Percentiles rank a stretch among this genome's conserved stretches.
These are phyloP conservation scores for Drosophila tropicalis DNA, from an alignment of 1,140 invertebrate species.

Conservation along the genomic window DNA sequence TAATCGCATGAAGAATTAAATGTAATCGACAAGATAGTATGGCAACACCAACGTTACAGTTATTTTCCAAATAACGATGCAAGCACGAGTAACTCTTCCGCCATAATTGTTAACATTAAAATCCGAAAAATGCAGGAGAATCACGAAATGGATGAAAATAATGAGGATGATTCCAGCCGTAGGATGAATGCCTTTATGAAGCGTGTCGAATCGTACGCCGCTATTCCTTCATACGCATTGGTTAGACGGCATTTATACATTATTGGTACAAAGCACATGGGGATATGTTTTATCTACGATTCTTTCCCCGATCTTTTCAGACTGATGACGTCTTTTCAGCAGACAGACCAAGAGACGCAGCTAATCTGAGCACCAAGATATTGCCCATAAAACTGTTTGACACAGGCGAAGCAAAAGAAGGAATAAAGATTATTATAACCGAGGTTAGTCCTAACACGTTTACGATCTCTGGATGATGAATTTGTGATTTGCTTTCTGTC, in stretches of 20 bases:
- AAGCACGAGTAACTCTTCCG: neutral
- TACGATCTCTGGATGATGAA: neutral
- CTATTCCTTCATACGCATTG: slow-evolving; percentile 30
- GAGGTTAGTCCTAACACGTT: slow-evolving; percentile 16
- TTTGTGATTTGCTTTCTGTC: neutral
- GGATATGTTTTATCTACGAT: neutral
- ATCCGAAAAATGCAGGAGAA: neutral
- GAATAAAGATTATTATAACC: slow-evolving; percentile 3
- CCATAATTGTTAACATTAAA: neutral
- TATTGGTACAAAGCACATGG: neutral
- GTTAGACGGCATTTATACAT: neutral
- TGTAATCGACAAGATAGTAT: neutral
- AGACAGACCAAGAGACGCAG: slow-evolving; percentile 40
- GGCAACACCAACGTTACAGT: neutral
- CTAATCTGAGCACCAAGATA: neutral
- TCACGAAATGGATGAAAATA: neutral
- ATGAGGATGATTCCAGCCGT: neutral
- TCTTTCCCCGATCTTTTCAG: slow-evolving; percentile 7
- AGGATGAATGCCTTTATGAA: slow-evolving; percentile 17
- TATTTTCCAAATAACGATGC: neutral
- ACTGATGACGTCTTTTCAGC: slow-evolving; percentile 34
- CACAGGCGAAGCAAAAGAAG: neutral
- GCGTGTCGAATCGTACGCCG: neutral
- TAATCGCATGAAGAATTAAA: neutral
- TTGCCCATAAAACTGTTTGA: neutral